phyloP scores from a whole-genome alignment of 2,888 invertebrate species.

The Dasysyrphus albostriatus region DNA sequence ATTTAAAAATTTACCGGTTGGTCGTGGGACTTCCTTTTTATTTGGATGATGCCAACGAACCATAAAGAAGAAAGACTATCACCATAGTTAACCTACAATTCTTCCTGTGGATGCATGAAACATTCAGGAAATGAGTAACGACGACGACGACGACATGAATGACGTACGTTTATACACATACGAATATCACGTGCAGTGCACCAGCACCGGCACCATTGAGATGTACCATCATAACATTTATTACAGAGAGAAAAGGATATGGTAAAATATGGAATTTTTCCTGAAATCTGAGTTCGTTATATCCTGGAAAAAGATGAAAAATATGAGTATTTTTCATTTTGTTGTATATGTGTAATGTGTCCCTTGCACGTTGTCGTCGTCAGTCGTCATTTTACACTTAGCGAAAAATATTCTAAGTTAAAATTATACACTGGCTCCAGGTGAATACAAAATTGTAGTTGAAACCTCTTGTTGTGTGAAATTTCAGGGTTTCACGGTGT shows the following conservation, averaged over 20 bases:
- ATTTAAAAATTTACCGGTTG: conserved; percentile 44
- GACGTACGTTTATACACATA: conserved; percentile 31
- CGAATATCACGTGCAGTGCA: conserved; percentile 6
- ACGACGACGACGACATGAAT: conserved; percentile 48
- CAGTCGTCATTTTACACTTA: not conserved
- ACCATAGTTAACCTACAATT: conserved; percentile 53
- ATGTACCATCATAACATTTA: conserved; percentile 12
- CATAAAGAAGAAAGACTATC: conserved; percentile 8
- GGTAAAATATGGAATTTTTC: conserved; percentile 71
- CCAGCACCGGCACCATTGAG: not conserved
- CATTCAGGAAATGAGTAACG: conserved; percentile 71
- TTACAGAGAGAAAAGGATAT: conserved; percentile 42
- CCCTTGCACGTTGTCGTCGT: not conserved
- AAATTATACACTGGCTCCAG: no score
- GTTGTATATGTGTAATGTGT: conserved; percentile 25
- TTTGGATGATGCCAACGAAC: conserved; percentile 1
- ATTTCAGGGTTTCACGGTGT: no score
- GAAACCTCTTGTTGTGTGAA: no score
- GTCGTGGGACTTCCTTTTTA: conserved; percentile 2
- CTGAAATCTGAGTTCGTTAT: conserved; percentile 70
- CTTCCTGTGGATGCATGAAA: conserved; percentile 67
- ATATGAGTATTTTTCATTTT: conserved; percentile 61
- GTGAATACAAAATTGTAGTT: no score
- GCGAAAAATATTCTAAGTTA: no score
- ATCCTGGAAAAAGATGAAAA: conserved; percentile 62